Base-by-base conservation (phyloP, 1,140 invertebrate species). In the Catajapyx aquilonaris region DNA sequence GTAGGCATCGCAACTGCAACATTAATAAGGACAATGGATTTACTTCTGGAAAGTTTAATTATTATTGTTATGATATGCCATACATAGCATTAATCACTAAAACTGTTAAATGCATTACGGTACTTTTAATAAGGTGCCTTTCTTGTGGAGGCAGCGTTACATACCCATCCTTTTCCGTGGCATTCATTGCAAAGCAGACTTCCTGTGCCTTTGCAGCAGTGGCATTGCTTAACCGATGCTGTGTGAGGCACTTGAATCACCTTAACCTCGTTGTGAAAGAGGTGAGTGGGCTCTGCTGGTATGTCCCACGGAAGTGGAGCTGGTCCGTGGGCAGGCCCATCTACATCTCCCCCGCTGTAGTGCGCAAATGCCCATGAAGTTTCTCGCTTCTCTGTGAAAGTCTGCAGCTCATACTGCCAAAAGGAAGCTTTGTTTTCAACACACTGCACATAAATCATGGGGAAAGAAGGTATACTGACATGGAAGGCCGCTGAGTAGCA, bases 241-340 rank as follows among this genome's bases (percentile, higher is more conserved):
- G 69, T 71, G 45, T 69, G 64, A 18, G 69, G 69, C 1, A 71
- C 65, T 48, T 60, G 58, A 1, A 67, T 41, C 1, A 57, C 42
- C 35, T 57, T 53, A 9, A 57, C 55, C 39, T 59, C 53, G 42
- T 61, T 54, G 38, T 56, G 48, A 44, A 70, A 71, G 41, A 57
- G 43, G 19, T 52, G 43, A 2, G 53, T 45, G 16, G 61, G 59
- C 9, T 41, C 20, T 1, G 53, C 62, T 18, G 51, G 45, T 18
- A 70, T 60, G 20, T 68, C 64, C 67, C 68, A 71, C 4, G 67
- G 62, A 5, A 57, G 49, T 3, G 66, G 66, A 5, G 67, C 59
- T 13, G 46, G 39, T 3, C 65, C 66, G 43, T 56, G 52, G 3
- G 53, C 48, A 3, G 56, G 53, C 0, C 60, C 55, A 46, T 66